Evolutionary conservation across 2,113 vertebrate genomes (phyloP), one percentile per base, ranked within the genome.

Genomic region (Nematolebias whitei): DNA sequence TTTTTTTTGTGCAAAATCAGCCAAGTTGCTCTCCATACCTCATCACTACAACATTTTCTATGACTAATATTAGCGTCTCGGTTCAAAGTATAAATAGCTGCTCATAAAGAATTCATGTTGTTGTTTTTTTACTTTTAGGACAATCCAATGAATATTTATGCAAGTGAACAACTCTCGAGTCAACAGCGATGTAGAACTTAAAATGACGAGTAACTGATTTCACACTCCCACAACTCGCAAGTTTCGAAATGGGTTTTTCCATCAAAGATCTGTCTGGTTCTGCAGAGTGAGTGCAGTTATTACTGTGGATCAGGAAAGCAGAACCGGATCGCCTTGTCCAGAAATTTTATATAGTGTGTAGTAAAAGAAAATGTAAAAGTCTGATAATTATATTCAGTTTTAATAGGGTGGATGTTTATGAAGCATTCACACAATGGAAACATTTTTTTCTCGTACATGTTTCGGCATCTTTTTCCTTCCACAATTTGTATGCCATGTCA

Each of bases 71-170:
- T 76, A 74, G 60, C 64, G 14, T 59, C 71, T 57, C 22, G 32
- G 61, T 68, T 80, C 55, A 29, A 32, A 49, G 16, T 63, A 53
- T 59, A 81, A 76, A 83, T 48, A 26, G 60, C 23, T 43, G 47
- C 58, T 74, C 65, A 63, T 71, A 74, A 74, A 74, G 49, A 68
- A 74, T 67, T 52, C 57, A 75, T 78, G 60, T 64, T n/a, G n/a
- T n/a, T n/a, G n/a, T n/a, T n/a, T 50, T 62, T 82, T 71, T 68
- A 54, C 40, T 63, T 63, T 14, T 52, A 50, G 49, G 63, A 69
- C 57, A 61, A 23, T 62, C 50, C 64, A 64, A 73, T 82, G 73
- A 73, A 82, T 84, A 76, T 81, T 52, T 78, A 74, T 78, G 57
- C 24, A 23, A 65, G 61, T 50, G 66, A 85, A 67, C 55, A 72